These are phyloP conservation scores for Drosophila funebris DNA, from an alignment of 1,140 invertebrate species.

Conservation along the genomic window DNA sequence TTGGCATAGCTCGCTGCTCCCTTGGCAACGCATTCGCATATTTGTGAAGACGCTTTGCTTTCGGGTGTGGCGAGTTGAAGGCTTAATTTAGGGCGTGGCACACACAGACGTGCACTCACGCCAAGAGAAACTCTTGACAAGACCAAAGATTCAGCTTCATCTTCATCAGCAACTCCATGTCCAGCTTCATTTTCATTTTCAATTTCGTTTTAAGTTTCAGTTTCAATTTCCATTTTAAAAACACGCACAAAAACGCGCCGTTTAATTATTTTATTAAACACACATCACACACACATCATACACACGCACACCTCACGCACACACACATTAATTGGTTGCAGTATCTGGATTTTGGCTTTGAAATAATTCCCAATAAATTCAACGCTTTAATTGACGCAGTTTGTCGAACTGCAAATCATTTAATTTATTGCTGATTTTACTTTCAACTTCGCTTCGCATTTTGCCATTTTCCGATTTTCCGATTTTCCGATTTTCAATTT, in stretches of 20 bases:
- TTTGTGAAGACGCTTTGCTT: background rate
- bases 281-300: background rate
- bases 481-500: background rate
- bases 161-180: background rate
- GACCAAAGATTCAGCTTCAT: slow-evolving; percentile 11
- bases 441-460: slow-evolving; percentile 21
- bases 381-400: slow-evolving; percentile 22
- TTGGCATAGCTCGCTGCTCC: slow-evolving; percentile 29
- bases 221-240: slow-evolving; percentile 35
- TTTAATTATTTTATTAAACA: slow-evolving; percentile 29
- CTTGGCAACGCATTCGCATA: slow-evolving; percentile 11
- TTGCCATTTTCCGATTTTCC: background rate
- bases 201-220: background rate
- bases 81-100: slow-evolving; percentile 1
- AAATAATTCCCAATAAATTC: slow-evolving; percentile 6
- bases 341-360: background rate
- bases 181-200: background rate
- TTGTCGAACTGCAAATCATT: slow-evolving; percentile 37
- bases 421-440: slow-evolving; percentile 36
- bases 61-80: background rate
- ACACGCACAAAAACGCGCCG: slow-evolving; percentile 30
- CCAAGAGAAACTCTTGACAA: slow-evolving; percentile 21
- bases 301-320: background rate
- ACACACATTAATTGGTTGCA: background rate
- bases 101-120: background rate